Base-by-base conservation (phyloP, 2,797 vertebrate species). In the Gallinago nigripennis region DNA sequence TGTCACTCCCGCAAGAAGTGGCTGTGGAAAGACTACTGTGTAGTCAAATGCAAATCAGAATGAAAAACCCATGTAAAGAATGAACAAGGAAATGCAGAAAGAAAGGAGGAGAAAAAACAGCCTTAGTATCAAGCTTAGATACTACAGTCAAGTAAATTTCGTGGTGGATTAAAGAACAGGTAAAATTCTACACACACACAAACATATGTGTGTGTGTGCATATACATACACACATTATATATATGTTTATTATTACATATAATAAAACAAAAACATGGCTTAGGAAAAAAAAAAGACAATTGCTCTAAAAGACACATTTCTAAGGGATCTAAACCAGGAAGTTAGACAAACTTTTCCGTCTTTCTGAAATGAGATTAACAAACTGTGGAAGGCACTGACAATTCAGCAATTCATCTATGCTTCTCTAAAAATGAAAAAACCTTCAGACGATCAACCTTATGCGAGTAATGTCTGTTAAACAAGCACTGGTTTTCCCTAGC, bases 131-230 rank as follows among this genome's bases (percentile, higher is more conserved):
- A 70, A 84, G 31, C 10, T 37, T 54, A 4, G 9, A 12, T 8
- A 13, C n/a, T 30, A 20, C 35, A 64, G 51, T 37, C 56, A 53
- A 70, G 8, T 2, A 7, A 70, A 61, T 21, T 21, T 41, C 23
- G 27, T 1, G 11, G 39, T 65, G 17, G 16, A 61, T 63, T 65
- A 54, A 86, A 83, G 54, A 56, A 0, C 16, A 65, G 33, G 33
- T 54, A n/a, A 33, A 94, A 60, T 20, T 69, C 63, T 48, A 7
- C 18, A 63, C 10, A 50, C 18, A 61, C 12, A 69, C 1, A 20
- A 1, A 39, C 1, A 3, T 1, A 24, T 3, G 1, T 8, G 7
- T 2, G 2, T 27, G 20, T 30, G 24, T 21, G 16, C 3, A 50
- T 9, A 28, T 43, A 25, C 10, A 79, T 12, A 16, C 1, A 60